Base-by-base conservation (phyloP, 23 tunicate genomes). In the Botrylloides violaceus region DNA sequence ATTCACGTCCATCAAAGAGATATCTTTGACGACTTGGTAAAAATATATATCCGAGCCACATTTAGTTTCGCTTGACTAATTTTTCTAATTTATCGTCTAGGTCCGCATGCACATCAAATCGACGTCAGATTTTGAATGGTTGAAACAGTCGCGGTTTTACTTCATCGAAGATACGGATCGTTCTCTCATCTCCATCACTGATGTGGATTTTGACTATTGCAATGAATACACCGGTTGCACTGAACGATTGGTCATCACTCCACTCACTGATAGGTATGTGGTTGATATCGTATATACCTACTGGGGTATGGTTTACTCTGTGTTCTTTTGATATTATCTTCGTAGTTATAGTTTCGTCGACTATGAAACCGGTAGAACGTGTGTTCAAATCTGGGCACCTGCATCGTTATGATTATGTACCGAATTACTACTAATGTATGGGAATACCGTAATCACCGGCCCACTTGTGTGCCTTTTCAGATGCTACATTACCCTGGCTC, bases 191-290 rank as follows among this genome's bases (percentile, higher is more conserved):
- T 77, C 66, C 36, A 84, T 95, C 61, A 95, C 99, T 30, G 99
- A 95, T 49, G 99, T 95, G 30, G 95, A 95, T 53, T 95, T 95
- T 64, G 95, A 83, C 34, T 95, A 95, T 64, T 95, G 99, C 72
- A 83, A 95, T 70, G 99, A 95, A 63, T 95, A 95, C 83, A 87
- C 96, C 3, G 99, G 99, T n/a, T 95, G 99, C 65, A 95, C 99
- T 29, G 99, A 95, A 20, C 75, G 99, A n/a, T 66, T 95, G 64
- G 99, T 95, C 33, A 95, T 95, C 83, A 95, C 99, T 4, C 99
- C 99, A 3, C 79, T 95, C 27, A 95, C 99, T 87, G 99, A 95
- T 74, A 90, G 97, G 97, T 88, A 0, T 18, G 39, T 24, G 1
- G 1, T 22, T 1, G 26, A 20, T 71, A n/a, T 48, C 20, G 49